Percentiles rank a stretch among this genome's conserved stretches.
These are phyloP conservation scores for Apamea epomidion DNA, from an alignment of 2,888 invertebrate species.

Conservation along the genomic window DNA sequence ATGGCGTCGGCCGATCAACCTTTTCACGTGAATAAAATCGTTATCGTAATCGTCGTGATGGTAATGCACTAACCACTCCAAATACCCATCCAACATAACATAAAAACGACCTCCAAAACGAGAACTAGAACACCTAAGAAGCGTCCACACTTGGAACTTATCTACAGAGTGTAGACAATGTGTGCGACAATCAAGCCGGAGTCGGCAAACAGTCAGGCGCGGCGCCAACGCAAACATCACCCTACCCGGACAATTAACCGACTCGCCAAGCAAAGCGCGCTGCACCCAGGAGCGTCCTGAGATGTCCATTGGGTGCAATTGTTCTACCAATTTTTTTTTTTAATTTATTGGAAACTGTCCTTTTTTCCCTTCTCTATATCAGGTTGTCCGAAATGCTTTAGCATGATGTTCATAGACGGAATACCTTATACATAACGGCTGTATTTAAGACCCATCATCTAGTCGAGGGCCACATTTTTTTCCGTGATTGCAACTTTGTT, in stretches of 20 bases:
- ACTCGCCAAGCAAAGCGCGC: conserved; percentile 69
- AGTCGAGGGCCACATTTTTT: not conserved
- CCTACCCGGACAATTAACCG: conserved; percentile 79
- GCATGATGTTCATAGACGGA: too few species aligned
- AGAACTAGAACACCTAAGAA: conserved; percentile 33
- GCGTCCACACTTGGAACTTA: conserved; percentile 34
- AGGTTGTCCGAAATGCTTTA: not conserved
- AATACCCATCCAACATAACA: not conserved
- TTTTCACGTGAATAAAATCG: not conserved
- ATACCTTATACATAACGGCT: not conserved
- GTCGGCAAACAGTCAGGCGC: conserved; percentile 79
- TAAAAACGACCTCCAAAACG: conserved; percentile 17
- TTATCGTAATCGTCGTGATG: too few species aligned
- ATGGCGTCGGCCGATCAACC: not conserved
- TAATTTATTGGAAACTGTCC: not conserved
- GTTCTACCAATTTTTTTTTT: conserved; percentile 31
- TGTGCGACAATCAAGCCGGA: conserved; percentile 74
- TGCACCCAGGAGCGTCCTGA: conserved; percentile 49
- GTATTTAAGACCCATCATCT: not conserved
- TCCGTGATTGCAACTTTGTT: not conserved
- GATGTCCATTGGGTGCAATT: conserved; percentile 35
- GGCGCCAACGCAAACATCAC: conserved; percentile 80
- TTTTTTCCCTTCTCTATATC: not conserved
- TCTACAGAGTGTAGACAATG: conserved; percentile 69
- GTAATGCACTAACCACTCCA: not conserved